phyloP scores from a whole-genome alignment of 2,888 invertebrate species.

The Eupeodes latifasciatus region DNA sequence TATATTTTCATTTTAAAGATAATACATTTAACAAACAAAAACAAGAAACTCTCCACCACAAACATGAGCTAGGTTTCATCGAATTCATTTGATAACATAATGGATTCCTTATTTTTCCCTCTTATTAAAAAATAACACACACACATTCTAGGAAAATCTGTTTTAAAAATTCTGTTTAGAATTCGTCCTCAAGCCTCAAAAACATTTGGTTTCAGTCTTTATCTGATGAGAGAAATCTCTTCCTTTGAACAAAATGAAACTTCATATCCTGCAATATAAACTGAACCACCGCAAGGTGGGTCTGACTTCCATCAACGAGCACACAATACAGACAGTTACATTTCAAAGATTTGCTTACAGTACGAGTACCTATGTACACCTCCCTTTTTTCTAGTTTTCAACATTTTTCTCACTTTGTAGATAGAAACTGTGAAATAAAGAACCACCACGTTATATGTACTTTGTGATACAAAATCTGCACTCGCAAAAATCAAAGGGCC shows the following conservation, averaged over 20 bases:
- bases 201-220: conserved; percentile 58
- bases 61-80: background rate
- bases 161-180: conserved; percentile 33
- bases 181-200: conserved; percentile 20
- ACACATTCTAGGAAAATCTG: background rate
- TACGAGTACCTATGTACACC: no score
- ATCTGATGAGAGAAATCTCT: conserved; percentile 19
- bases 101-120: conserved; percentile 12
- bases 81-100: conserved; percentile 31
- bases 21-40: background rate
- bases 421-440: conserved; percentile 66
- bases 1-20: no score
- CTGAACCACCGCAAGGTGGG: conserved; percentile 33
- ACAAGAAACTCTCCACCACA: background rate
- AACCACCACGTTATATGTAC: conserved; percentile 47
- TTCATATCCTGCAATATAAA: conserved; percentile 58
- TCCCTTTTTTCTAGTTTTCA: conserved; percentile 13
- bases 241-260: conserved; percentile 67
- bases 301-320: conserved; percentile 29
- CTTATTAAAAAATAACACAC: conserved; percentile 16
- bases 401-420: conserved; percentile 43
- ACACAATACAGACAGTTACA: conserved; percentile 37
- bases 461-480: conserved; percentile 74
- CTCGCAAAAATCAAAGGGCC: conserved; percentile 64
- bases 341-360: conserved; percentile 23